A percentile compares a stretch with the other conserved stretches of the same genome.
Conservation (phyloP, 2,113 vertebrate genomes). For the Perccottus glenii region DNA sequence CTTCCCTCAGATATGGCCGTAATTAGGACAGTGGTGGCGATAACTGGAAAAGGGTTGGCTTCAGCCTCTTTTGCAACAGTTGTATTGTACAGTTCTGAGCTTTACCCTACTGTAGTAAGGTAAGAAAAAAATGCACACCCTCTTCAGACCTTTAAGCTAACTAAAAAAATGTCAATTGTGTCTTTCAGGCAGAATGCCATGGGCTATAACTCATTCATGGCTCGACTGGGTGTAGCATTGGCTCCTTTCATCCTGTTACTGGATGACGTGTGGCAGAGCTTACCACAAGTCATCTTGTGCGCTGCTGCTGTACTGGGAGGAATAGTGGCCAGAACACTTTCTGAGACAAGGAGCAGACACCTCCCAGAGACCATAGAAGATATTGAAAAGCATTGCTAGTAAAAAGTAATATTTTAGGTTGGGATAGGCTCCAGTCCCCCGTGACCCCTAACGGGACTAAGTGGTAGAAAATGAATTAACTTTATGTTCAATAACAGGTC, state of each 20-base stretch:
- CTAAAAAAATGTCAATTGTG: background rate
- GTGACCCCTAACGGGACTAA: too few relatives aligned
- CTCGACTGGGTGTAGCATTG: constrained; percentile 80
- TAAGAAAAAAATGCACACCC: constrained; percentile 40
- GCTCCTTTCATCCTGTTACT: constrained; percentile 82
- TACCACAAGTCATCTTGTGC: constrained; percentile 79
- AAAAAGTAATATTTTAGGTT: background rate
- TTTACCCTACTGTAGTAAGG: constrained; percentile 89
- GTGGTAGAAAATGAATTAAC: too few relatives aligned
- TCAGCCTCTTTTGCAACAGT: constrained; percentile 82
- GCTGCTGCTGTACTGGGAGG: constrained; percentile 65
- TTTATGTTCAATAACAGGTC: too few relatives aligned
- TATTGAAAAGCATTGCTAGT: constrained; percentile 62
- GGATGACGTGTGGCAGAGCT: constrained; percentile 79
- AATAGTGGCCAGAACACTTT: constrained; percentile 68
- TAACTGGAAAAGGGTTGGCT: constrained; percentile 83
- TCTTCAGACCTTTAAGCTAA: background rate
- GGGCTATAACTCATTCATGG: constrained; percentile 81
- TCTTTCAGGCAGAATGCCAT: constrained; percentile 82
- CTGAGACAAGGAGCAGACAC: constrained; percentile 77
- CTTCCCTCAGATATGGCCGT: constrained; percentile 68
- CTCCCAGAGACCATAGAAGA: constrained; percentile 87
- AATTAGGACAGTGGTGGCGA: constrained; percentile 72
- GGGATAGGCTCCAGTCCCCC: too few relatives aligned
- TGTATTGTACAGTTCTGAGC: constrained; percentile 84